Evolutionary conservation across 2,888 invertebrate genomes (phyloP), one percentile per base, ranked within the genome.

Genomic region (Pilophorus perplexus): DNA sequence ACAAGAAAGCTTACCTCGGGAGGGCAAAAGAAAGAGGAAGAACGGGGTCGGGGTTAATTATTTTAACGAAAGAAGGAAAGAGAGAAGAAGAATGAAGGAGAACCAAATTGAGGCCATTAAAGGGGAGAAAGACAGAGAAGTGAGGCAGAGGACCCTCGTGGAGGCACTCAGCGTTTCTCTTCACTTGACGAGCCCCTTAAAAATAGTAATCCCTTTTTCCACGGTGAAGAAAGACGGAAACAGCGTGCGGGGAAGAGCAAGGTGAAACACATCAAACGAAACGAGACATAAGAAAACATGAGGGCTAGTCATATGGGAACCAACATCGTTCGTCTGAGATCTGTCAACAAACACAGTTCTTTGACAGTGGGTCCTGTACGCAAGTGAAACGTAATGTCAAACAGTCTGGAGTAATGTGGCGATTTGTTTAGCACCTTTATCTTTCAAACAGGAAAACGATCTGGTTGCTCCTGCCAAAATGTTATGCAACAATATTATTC

Each of bases 201-300:
- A 33, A 33, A 33, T 33, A 33, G 33, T 33, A 33, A 6, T 12
- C 33, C 12, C 33, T 33, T 33, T 33, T 33, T 33, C 33, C 6
- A 33, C 33, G 33, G 12, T 6, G n/a, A n/a, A n/a, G n/a, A n/a
- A n/a, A n/a, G n/a, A n/a, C n/a, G n/a, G n/a, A n/a, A n/a, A n/a
- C n/a, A 6, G 33, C 33, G 6, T 33, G 6, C 33, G 12, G 33
- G 6, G 33, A 25, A 14, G 48, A 2, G 25, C 14, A 48, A 48
- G 48, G 48, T 48, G 48, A n/a, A 48, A 48, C 48, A 25, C 48
- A 22, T 48, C 48, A 48, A 48, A 48, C 48, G 48, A 25, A 48
- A 48, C 48, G 25, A 48, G 48, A 48, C 48, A 48, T 23, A 48
- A 48, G 25, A 14, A 23, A 33, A 33, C 33, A 33, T 12, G 33